Conservation (phyloP, 2,113 vertebrate genomes). For the Strix aluco region DNA sequence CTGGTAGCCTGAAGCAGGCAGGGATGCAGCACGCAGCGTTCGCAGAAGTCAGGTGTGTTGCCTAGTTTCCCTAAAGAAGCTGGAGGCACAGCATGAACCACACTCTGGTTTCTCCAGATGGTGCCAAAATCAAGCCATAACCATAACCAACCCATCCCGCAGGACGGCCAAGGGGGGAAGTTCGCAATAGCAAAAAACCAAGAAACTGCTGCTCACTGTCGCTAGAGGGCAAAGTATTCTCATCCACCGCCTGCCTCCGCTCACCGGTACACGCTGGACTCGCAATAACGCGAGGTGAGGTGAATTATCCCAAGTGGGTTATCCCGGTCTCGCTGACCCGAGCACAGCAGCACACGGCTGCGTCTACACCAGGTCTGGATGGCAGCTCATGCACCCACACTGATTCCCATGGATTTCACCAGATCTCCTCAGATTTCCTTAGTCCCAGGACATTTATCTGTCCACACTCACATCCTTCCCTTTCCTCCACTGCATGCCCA, state of each 20-base stretch:
- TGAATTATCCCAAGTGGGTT: neutral
- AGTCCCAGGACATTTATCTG: neutral
- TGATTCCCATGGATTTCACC: neutral
- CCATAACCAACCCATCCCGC: neutral
- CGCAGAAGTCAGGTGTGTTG: neutral
- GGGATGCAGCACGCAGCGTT: neutral
- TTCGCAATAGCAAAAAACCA: neutral
- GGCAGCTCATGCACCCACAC: neutral
- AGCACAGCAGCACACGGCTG: rapidly evolving
- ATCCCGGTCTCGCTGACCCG: neutral
- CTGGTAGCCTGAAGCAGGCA: neutral
- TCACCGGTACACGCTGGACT: rapidly evolving
- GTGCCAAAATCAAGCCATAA: neutral
- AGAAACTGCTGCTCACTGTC: neutral
- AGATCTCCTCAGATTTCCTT: neutral
- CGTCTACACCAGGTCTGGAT: rapidly evolving
- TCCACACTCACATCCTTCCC: rapidly evolving
- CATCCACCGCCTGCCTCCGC: neutral
- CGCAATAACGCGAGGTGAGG: rapidly evolving
- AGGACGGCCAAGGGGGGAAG: rapidly evolving
- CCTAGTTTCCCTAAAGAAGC: neutral
- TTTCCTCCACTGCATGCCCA: neutral
- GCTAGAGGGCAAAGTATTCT: slow-evolving; percentile 53
- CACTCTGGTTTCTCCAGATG: neutral
- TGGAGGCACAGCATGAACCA: neutral